Percentiles rank a stretch among this genome's conserved stretches.
These are phyloP conservation scores for Anguilla anguilla DNA, from an alignment of 2,797 vertebrate species.

Conservation along the genomic window DNA sequence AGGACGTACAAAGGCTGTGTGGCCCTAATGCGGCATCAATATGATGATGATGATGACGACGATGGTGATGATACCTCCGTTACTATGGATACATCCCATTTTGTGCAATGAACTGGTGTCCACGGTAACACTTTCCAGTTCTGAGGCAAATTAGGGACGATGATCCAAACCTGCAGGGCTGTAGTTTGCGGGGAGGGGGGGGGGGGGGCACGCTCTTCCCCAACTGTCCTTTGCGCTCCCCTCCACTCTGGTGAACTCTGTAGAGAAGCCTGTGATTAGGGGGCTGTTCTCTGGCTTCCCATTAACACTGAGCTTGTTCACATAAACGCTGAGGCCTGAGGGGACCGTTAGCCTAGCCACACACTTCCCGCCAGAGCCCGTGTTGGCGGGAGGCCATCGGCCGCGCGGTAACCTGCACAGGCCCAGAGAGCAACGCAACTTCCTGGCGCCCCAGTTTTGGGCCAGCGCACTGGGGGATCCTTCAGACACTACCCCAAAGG, in stretches of 20 bases:
- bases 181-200: constrained; percentile 48
- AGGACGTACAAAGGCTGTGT: not conserved
- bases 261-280: constrained; percentile 69
- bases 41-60: too few species aligned
- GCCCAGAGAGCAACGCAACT: constrained; percentile 70
- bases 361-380: constrained; percentile 68
- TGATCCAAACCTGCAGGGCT: constrained; percentile 25
- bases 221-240: constrained; percentile 47
- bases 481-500: constrained; percentile 71
- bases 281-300: constrained; percentile 64
- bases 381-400: constrained; percentile 58
- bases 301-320: constrained; percentile 69
- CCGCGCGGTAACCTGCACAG: constrained; percentile 80
- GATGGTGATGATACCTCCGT: constrained; percentile 16
- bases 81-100: constrained; percentile 27
- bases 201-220: constrained; percentile 52
- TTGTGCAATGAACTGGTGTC: constrained; percentile 62
- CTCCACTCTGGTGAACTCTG: constrained; percentile 52
- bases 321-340: constrained; percentile 75
- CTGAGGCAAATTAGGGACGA: constrained; percentile 62
- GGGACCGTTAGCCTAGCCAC: constrained; percentile 63
- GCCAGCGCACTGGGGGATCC: constrained; percentile 69
- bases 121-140: constrained; percentile 64
- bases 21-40: not conserved
- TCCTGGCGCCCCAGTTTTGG: constrained; percentile 72